phyloP scores from a whole-genome alignment of 1,140 invertebrate species.

The Atta cephalotes region DNA sequence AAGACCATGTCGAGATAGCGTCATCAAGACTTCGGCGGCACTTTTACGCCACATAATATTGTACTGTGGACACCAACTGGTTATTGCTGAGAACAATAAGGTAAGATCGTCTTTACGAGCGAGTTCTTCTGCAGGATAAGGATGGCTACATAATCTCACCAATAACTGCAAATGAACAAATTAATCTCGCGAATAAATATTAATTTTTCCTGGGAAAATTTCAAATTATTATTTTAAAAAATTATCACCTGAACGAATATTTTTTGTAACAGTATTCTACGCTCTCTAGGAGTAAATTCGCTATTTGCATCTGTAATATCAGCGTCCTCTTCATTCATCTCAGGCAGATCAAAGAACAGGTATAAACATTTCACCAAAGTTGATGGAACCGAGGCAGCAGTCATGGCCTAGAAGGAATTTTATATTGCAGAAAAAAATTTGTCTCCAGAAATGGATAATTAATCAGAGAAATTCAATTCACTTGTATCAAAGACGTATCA shows the following conservation, averaged over 20 bases:
- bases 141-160: slow-evolving; percentile 96
- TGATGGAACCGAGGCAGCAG: slow-evolving; percentile 97
- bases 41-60: slow-evolving; percentile 99
- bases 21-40: slow-evolving; percentile 98
- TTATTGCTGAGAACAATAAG: slow-evolving; percentile 98
- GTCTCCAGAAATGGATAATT: slow-evolving; percentile 28
- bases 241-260: slow-evolving; percentile 95
- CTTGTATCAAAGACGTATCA: slow-evolving; percentile 91
- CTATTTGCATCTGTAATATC: slow-evolving; percentile 91
- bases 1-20: slow-evolving; percentile 96
- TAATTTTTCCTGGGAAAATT: background rate
- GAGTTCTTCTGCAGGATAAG: slow-evolving; percentile 97
- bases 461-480: slow-evolving; percentile 84
- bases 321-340: slow-evolving; percentile 93
- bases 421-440: background rate
- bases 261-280: slow-evolving; percentile 97
- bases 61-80: slow-evolving; percentile 96
- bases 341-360: slow-evolving; percentile 98
- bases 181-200: slow-evolving; percentile 5
- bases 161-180: slow-evolving; percentile 90
- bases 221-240: slow-evolving; percentile 8
- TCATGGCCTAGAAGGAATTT: slow-evolving; percentile 92
- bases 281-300: slow-evolving; percentile 96
- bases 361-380: slow-evolving; percentile 99
- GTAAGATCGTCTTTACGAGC: slow-evolving; percentile 98